Evolutionary conservation across 2,797 vertebrate genomes (phyloP), one percentile per base, ranked within the genome.

Genomic region (Tapera naevia): DNA sequence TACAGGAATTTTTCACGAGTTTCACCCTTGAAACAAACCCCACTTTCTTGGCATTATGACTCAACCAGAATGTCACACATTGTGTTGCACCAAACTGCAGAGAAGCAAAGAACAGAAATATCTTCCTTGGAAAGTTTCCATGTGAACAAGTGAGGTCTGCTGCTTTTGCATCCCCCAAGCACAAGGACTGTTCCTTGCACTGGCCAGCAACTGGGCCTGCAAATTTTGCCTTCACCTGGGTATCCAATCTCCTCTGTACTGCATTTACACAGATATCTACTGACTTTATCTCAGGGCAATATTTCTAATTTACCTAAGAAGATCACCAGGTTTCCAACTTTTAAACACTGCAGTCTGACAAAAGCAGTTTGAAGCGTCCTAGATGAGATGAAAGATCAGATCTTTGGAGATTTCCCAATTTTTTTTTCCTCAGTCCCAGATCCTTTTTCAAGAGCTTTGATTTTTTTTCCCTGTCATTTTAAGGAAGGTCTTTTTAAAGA

Each of bases 111-210:
- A 51, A 17, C 46, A 58, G 19, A 90, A 76, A 7, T 25, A 53
- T 51, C 73, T 58, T 74, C 37, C n/a, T 57, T 5, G 2, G 58
- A 32, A 79, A 61, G 30, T 43, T 76, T 74, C 45, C 80, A 69
- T 7, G 1, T 2, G 9, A 67, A 67, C 0, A 1, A 51, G 54
- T 1, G 24, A 92, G 22, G 30, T 24, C 35, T 69, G 65, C 17
- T 57, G 17, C 33, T 57, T 2, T 0, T 9, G 8, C 3, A 1
- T 7, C 17, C 37, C 57, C 27, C n/a, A 2, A 0, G 0, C n/a
- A 14, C 0, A 1, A 24, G 37, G 8, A 35, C 37, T 35, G 17
- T 6, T 65, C 37, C 28, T 74, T 39, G 83, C 33, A 7, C 25
- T 5, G 27, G 33, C 23, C 60, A 69, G 43, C 23, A 65, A 45